Percentiles rank a stretch among this genome's conserved stretches.
Evolutionary conservation across 2,113 vertebrate genomes (phyloP).

Genomic region (Grammomys surdaster): DNA sequence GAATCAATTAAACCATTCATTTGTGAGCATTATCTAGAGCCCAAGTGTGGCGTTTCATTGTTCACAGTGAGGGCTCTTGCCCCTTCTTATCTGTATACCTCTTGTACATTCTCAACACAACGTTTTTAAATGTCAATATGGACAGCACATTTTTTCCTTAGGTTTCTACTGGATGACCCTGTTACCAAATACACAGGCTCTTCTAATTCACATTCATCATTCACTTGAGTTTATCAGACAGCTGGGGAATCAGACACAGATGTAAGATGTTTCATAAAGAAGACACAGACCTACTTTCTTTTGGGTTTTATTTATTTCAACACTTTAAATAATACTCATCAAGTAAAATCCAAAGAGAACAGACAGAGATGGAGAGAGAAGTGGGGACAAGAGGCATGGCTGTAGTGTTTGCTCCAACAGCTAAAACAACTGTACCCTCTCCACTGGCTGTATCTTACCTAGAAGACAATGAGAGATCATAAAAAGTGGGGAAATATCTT

Average conservation of each 20-base stretch:
- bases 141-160: neutral
- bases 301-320: neutral
- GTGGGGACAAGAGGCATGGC: neutral
- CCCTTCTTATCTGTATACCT: neutral
- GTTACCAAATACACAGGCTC: neutral
- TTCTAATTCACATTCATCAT: slow-evolving; percentile 15
- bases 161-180: neutral
- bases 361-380: neutral
- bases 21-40: fast-evolving
- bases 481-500: slow-evolving; percentile 16
- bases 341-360: slow-evolving; percentile 31
- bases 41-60: fast-evolving
- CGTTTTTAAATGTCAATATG: neutral
- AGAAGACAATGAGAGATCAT: neutral
- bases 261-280: slow-evolving; percentile 5
- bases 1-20: neutral
- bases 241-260: slow-evolving; percentile 5
- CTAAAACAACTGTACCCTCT: neutral
- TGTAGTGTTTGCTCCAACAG: slow-evolving; percentile 11
- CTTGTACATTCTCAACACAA: neutral
- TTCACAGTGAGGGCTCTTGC: fast-evolving
- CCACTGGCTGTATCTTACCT: neutral
- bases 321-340: neutral
- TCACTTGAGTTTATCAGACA: neutral
- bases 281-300: neutral